Base-by-base conservation (phyloP, 2,888 invertebrate genomes). In the Ptycholaimellus sp. region DNA sequence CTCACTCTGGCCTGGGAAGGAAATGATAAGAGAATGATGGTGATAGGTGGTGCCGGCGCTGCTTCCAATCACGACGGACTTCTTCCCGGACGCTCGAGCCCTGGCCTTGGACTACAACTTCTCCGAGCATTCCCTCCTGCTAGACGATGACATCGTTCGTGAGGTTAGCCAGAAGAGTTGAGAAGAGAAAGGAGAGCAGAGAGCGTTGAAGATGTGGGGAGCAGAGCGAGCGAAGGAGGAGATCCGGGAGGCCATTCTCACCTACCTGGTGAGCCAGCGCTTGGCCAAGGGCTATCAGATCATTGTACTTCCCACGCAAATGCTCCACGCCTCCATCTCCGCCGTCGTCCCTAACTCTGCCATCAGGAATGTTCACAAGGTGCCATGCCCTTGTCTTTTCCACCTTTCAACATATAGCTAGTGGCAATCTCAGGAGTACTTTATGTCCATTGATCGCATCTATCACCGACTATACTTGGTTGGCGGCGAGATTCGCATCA, bases 11-110 rank as follows among this genome's bases (percentile, higher is more conserved):
- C n/a, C n/a, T n/a, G n/a, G n/a, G n/a, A n/a, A n/a, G n/a, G n/a
- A n/a, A n/a, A 49, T 49, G 27, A 87, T 90, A 50, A 90, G 93
- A 44, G 96, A 96, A 63, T 96, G 93, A 93, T 96, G 93, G 62
- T 90, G 90, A 0, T 63, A 96, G 38, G 45, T 48, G 14, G 42
- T 46, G 34, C 51, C 54, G 6, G 52, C 50, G 7, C 47, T 54
- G 13, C 69, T 96, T 38, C 96, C 96, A 3, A 82, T 96, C 46
- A 96, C 93, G 1, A 96, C 93, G 0, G 96, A 96, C 60, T 96
- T 85, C 62, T 90, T 93, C 57, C 96, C 96, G 2, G 85, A 87
- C 57, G 76, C 76, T 54, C 68, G 77, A 73, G 40, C 57, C 34
- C 65, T 90, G 5, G 75, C 80, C 55, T 78, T 79, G 50, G 83